These are phyloP conservation scores for Argyresthia albistria DNA, from an alignment of 2,888 invertebrate genomes.

Conservation along the genomic window DNA sequence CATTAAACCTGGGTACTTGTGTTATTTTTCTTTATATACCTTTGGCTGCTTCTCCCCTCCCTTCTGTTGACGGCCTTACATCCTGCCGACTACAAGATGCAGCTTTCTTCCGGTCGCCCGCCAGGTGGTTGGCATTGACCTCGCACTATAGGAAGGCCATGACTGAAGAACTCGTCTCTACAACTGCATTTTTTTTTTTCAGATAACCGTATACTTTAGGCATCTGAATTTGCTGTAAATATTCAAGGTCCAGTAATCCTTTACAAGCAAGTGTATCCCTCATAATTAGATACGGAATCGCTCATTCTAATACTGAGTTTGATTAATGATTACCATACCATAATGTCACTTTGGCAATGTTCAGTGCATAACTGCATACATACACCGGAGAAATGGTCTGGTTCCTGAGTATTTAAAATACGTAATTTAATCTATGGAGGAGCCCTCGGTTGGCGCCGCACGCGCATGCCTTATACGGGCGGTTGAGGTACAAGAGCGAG, in stretches of 20 bases:
- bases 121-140: constrained; percentile 27
- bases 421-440: constrained; percentile 22
- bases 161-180: constrained; percentile 12
- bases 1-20: neutral
- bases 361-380: no score
- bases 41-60: constrained; percentile 17
- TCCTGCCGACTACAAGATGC: neutral
- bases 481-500: constrained; percentile 55
- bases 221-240: no score
- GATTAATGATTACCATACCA: no score
- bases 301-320: no score
- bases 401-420: neutral
- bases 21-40: constrained; percentile 12
- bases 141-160: constrained; percentile 16
- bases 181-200: neutral
- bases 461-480: constrained; percentile 59
- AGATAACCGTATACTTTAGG: neutral
- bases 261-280: no score
- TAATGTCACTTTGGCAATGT: no score
- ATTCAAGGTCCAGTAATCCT: no score
- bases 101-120: constrained; percentile 26
- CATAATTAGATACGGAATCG: no score
- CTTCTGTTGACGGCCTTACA: neutral
- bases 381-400: no score
- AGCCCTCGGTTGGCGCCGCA: constrained; percentile 43